Evolutionary conservation across 2,888 invertebrate species (phyloP), one percentile per base, ranked within the genome.

Genomic region (Torymus tubicola): DNA sequence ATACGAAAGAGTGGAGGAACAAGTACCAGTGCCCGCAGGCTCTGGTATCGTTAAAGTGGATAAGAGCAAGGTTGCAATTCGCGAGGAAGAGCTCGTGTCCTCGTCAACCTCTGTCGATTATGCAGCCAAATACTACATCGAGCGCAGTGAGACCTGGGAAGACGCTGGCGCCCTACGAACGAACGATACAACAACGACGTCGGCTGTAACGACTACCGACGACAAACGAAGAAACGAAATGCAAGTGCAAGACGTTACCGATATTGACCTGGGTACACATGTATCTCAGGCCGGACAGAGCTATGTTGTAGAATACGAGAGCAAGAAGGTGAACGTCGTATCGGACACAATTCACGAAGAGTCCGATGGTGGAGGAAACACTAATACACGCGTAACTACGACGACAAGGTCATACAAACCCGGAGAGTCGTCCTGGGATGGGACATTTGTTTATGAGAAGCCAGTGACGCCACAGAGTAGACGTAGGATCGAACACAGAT

Each of bases 221-320:
- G 57, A 64, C 21, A 86, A 85, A 13, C 80, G 82, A 24, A 86
- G 85, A 61, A 87, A 88, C n/a, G 85, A 86, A 24, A 84, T 89
- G 14, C 88, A 89, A 42, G 86, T 90, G 8, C 84, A 86, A 88
- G 87, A 92, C 90, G 71, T 92, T 88, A 78, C 86, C 14, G 88
- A 88, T 57, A 86, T 58, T 24, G 68, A 50, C 12, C 16, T 42
- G 69, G 12, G 21, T 5, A 11, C 57, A 0, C 53, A 21, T 14
- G 31, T 24, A 10, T 8, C 24, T 8, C 71, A n/a, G 21, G 31
- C 50, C 3, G 60, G 42, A 14, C 53, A 67, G 57, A 67, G 72
- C 65, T 73, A 82, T 69, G 64, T 72, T 2, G 78, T 74, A 21
- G 74, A 78, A 68, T 75, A 68, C 67, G 78, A 78, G 72, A 78